Conservation (phyloP, 2,797 vertebrate genomes). For the Telmatherina bonti region DNA sequence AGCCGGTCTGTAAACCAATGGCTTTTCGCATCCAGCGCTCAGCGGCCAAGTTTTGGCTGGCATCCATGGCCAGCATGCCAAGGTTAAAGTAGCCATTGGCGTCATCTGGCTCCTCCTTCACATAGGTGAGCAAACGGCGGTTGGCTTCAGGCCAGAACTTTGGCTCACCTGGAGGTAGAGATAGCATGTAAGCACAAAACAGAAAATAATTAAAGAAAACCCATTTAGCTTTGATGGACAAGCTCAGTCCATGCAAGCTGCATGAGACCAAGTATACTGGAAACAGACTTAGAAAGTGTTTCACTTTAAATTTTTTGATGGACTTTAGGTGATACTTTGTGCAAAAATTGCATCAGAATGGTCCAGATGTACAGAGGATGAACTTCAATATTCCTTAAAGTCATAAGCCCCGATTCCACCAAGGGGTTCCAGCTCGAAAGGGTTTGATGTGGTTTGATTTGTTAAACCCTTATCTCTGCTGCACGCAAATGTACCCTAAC, state of each 20-base stretch:
- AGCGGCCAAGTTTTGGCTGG: conserved; percentile 89
- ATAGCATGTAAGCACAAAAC: background rate
- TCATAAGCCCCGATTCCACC: too few species aligned
- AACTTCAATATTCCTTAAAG: too few species aligned
- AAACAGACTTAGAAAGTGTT: background rate
- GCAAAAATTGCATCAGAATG: too few species aligned
- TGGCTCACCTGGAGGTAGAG: conserved; percentile 85
- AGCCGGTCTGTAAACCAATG: conserved; percentile 90
- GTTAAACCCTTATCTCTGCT: too few species aligned
- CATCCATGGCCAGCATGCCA: conserved; percentile 99
- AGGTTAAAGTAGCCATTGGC: conserved; percentile 99
- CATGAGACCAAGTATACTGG: background rate
- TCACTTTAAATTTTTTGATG: too few species aligned
- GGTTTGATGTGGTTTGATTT: too few species aligned
- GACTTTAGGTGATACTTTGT: too few species aligned
- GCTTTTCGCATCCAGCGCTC: conserved; percentile 97
- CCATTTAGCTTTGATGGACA: too few species aligned
- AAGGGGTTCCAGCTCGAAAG: too few species aligned
- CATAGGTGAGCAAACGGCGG: conserved; percentile 91
- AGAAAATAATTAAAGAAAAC: background rate
- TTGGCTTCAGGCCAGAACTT: conserved; percentile 94
- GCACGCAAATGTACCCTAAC: too few species aligned
- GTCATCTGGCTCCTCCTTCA: conserved; percentile 93
- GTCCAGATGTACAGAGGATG: too few species aligned
- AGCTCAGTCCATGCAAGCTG: background rate